phyloP scores from a whole-genome alignment of 2,888 invertebrate species.

The Sinotaia quadrata region DNA sequence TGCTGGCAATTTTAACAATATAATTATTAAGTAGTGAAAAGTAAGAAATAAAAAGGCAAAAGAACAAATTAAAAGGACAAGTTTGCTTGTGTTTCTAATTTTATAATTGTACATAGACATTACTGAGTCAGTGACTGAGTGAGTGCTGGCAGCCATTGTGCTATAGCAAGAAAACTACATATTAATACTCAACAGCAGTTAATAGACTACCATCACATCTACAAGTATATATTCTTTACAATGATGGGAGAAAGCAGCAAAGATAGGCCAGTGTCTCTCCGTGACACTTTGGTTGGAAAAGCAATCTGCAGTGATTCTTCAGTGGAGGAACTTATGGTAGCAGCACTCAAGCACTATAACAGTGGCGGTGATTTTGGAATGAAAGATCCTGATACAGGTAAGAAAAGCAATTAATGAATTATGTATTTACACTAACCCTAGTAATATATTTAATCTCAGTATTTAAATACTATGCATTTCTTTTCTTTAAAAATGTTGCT shows the following conservation, averaged over 20 bases:
- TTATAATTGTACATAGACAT: no score
- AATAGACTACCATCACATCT: background rate
- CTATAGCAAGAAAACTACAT: no score
- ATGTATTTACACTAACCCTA: background rate
- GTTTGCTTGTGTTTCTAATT: no score
- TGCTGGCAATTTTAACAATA: no score
- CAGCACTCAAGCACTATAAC: slow-evolving; percentile 9
- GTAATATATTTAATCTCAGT: no score
- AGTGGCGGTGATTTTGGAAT: slow-evolving; percentile 28
- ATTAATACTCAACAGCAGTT: background rate
- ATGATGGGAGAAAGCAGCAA: slow-evolving; percentile 14
- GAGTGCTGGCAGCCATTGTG: no score
- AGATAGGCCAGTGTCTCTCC: background rate
- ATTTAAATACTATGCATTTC: no score
- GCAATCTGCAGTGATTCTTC: slow-evolving; percentile 8
- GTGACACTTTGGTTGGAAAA: slow-evolving; percentile 2
- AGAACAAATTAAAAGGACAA: no score
- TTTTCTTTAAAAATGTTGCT: no score
- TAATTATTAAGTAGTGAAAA: no score
- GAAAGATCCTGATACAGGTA: slow-evolving; percentile 32
- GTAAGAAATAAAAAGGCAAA: no score
- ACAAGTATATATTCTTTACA: background rate
- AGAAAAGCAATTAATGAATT: background rate
- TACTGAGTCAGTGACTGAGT: no score
- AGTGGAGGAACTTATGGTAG: background rate